Conservation (phyloP, 2,113 vertebrate species). For the Thymallus thymallus region DNA sequence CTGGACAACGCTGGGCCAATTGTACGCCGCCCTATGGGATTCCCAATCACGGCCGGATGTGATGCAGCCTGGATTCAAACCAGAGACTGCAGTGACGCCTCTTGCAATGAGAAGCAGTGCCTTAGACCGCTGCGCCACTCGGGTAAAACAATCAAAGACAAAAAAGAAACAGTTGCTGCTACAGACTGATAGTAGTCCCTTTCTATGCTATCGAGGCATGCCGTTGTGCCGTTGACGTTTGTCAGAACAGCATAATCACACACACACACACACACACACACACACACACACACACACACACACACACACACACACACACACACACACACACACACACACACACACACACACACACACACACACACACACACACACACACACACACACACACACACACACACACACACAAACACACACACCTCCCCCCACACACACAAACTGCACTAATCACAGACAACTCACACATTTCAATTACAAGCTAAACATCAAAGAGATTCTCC, state of each 20-base stretch:
- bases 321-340: constrained; percentile 10
- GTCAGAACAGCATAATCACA: neutral
- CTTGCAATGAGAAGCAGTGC: too few species aligned
- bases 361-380: neutral
- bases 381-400: neutral
- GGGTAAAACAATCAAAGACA: neutral
- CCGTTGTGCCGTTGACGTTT: neutral
- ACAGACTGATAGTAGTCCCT: neutral
- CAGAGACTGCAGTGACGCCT: too few species aligned
- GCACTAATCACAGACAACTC: constrained; percentile 17
- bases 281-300: neutral
- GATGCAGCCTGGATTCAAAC: too few species aligned
- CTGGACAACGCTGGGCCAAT: too few species aligned
- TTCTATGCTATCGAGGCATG: too few species aligned
- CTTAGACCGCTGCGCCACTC: too few species aligned
- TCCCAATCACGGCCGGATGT: too few species aligned
- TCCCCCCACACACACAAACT: neutral
- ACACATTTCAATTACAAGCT: constrained; percentile 32
- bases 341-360: neutral
- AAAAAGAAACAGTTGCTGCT: neutral
- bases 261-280: neutral
- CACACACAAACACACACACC: neutral
- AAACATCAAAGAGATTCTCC: constrained; percentile 42
- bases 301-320: neutral
- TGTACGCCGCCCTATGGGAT: too few species aligned